These are phyloP conservation scores for Mycetomoellerius zeteki DNA, from an alignment of 1,140 invertebrate species.

Conservation along the genomic window DNA sequence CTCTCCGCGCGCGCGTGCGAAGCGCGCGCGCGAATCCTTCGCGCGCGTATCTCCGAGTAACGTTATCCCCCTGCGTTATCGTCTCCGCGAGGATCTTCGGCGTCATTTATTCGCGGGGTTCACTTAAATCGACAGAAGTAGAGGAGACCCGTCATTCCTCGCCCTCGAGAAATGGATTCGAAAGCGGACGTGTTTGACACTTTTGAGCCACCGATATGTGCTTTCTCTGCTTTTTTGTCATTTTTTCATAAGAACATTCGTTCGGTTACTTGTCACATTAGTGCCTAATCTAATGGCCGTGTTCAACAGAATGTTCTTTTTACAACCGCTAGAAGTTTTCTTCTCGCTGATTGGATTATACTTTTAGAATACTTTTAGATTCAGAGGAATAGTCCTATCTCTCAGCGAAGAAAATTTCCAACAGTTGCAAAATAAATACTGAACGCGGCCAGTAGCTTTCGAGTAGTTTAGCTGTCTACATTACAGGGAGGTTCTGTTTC, in stretches of 20 bases:
- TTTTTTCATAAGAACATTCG: neutral
- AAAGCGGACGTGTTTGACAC: neutral
- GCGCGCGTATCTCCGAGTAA: conserved; percentile 21
- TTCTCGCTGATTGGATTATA: too few relatives aligned
- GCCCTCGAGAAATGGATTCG: neutral
- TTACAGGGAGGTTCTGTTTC: neutral
- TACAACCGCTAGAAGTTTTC: too few relatives aligned
- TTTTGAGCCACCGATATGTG: neutral
- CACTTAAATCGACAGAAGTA: neutral
- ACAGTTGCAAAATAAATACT: too few relatives aligned
- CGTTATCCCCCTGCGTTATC: neutral
- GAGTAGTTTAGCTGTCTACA: neutral
- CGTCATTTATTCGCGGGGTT: neutral
- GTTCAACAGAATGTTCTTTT: neutral
- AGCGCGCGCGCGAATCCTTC: conserved; percentile 31
- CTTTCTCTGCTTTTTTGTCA: neutral
- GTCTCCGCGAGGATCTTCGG: neutral
- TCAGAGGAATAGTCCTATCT: too few relatives aligned
- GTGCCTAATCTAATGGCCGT: neutral
- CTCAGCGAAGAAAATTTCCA: too few relatives aligned
- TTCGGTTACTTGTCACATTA: neutral
- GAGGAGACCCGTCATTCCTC: neutral
- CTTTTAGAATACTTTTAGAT: too few relatives aligned
- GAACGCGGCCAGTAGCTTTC: neutral
- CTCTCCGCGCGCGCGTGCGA: conserved; percentile 68